Evolutionary conservation across 2,888 invertebrate genomes (phyloP), one percentile per base, ranked within the genome.

Genomic region (Phanerotoma sp.): DNA sequence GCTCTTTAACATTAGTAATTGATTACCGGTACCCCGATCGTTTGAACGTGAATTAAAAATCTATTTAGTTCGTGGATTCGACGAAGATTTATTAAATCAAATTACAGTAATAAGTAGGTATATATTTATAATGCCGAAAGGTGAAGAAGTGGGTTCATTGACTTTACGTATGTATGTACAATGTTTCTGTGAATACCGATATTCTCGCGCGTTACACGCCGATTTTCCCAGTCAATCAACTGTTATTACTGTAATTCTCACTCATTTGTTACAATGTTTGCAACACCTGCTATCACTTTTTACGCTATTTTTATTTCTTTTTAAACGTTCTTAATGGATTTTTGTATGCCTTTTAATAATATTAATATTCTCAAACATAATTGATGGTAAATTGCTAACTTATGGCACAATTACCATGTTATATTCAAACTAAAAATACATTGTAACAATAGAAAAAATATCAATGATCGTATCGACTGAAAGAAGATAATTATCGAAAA

Each of bases 51-150:
- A 63, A 69, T 69, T 67, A 69, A 66, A 66, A 68, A 66, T 66
- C 57, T 67, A 66, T 68, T 66, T 65, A 48, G 47, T 56, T 41
- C 54, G 56, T 55, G 58, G 61, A 56, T 56, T 55, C 47, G 57
- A 51, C 57, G 51, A 44, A 52, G 64, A 71, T 71, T 66, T 70
- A 67, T 71, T 65, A 60, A 68, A 64, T 61, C 56, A 66, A 66
- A 69, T 71, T 66, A 67, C 62, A 57, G 63, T 63, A 63, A 70
- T 64, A 65, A 66, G 40, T 51, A 50, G 54, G 55, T 22, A 60
- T 54, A 57, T n/a, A n/a, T 64, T 58, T 64, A 58, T 64, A 61
- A 56, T 59, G 41, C 21, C 37, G 21, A 30, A 51, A 22, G 45
- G 37, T 15, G 16, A 51, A 41, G 20, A 30, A 30, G 22, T n/a